Conservation (phyloP, 2,888 invertebrate genomes). For the Machimus atricapillus region DNA sequence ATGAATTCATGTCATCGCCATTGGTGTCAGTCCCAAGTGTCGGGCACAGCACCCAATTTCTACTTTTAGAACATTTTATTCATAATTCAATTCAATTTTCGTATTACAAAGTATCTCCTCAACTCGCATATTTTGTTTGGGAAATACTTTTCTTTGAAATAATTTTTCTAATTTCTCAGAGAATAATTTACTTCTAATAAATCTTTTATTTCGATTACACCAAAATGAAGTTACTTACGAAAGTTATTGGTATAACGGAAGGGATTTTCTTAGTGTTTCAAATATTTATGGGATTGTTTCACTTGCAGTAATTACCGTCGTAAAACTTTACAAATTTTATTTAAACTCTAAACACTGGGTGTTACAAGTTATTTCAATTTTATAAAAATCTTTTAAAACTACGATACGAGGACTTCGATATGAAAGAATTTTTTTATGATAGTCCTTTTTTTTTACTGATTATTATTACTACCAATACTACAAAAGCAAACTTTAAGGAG, state of each 20-base stretch:
- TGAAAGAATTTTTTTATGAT: no score
- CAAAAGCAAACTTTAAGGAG: no score
- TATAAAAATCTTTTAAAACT: no score
- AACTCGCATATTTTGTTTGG: not conserved
- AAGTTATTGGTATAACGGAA: not conserved
- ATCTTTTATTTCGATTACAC: not conserved
- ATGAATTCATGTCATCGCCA: not conserved
- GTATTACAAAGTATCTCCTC: not conserved
- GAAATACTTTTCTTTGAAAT: not conserved
- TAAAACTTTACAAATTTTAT: not conserved
- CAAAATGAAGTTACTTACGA: not conserved
- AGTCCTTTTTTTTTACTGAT: no score
- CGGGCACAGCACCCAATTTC: not conserved
- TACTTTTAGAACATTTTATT: not conserved
- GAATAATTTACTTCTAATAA: not conserved
- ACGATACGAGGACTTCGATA: no score
- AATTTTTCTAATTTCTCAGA: not conserved
- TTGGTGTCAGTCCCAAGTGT: not conserved
- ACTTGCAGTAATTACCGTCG: not conserved
- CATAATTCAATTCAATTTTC: not conserved
- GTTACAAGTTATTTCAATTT: no score
- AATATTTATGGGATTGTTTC: not conserved
- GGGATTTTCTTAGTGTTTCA: not conserved
- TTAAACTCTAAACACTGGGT: not conserved
- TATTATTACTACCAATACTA: no score